Percentiles rank a stretch among this genome's conserved stretches.
Conservation (phyloP, 2,797 vertebrate species). For the Allenopithecus nigroviridis region DNA sequence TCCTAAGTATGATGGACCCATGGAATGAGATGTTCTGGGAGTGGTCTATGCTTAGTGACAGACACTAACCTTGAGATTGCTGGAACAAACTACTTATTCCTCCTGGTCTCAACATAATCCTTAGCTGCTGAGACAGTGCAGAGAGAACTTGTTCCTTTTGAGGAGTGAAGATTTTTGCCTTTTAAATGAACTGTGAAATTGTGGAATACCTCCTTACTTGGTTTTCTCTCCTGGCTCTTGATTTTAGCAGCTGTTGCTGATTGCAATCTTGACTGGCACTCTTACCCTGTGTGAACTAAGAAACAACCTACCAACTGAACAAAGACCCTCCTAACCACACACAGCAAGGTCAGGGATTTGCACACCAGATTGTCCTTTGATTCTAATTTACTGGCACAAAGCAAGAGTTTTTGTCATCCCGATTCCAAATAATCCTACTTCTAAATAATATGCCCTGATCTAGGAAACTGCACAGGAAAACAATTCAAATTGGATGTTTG, state of each 20-base stretch:
- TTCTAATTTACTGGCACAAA: neutral
- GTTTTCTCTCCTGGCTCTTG: neutral
- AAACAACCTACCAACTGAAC: neutral
- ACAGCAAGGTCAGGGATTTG: neutral
- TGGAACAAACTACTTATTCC: neutral
- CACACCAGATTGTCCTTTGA: neutral
- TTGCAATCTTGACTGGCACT: neutral
- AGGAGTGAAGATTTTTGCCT: neutral
- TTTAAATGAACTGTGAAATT: neutral
- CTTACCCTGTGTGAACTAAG: neutral
- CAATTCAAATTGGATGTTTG: neutral
- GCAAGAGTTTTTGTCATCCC: neutral
- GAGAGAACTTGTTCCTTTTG: neutral
- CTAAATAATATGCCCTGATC: neutral
- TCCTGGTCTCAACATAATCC: neutral
- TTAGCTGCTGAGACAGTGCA: neutral
- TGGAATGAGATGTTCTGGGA: neutral
- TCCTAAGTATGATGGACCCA: neutral
- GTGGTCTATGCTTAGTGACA: neutral
- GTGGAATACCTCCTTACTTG: neutral
- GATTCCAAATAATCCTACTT: neutral
- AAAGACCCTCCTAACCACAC: neutral
- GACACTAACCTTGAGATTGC: neutral
- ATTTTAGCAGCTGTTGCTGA: neutral
- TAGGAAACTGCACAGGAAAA: constrained; percentile 47